Evolutionary conservation across 1,140 invertebrate genomes (phyloP).

Genomic region (Lamellibrachia luymesi): DNA sequence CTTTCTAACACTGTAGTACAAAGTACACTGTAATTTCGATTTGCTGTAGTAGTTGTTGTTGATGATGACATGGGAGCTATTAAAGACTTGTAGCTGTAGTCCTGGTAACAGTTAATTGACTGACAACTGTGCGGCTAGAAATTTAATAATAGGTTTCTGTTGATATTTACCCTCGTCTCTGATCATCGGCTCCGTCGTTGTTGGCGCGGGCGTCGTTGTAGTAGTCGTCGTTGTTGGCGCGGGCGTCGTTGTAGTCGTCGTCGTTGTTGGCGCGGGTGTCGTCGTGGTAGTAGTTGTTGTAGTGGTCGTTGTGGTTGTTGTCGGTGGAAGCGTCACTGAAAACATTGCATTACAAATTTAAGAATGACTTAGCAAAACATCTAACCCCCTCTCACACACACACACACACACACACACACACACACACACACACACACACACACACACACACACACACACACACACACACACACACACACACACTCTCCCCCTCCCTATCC

Average conservation of each 20-base stretch:
- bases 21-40: background rate
- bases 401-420: background rate
- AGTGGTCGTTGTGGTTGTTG: conserved; percentile 11
- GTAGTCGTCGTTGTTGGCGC: background rate
- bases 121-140: background rate
- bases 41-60: background rate
- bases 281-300: background rate
- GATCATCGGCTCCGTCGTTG: background rate
- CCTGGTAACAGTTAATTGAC: background rate
- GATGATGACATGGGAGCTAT: background rate
- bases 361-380: background rate
- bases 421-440: conserved; percentile 13
- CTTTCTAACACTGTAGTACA: no score
- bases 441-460: conserved; percentile 6
- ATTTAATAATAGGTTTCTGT: background rate
- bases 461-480: background rate
- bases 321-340: conserved; percentile 9
- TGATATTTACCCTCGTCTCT: conserved; percentile 7
- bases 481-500: background rate
- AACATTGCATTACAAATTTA: background rate
- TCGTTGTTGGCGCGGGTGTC: background rate
- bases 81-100: background rate
- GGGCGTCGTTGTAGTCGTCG: background rate
- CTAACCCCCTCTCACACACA: background rate
- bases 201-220: background rate